Evolutionary conservation across 2,888 invertebrate genomes (phyloP), one percentile per base, ranked within the genome.

Genomic region (Metalampra italica): DNA sequence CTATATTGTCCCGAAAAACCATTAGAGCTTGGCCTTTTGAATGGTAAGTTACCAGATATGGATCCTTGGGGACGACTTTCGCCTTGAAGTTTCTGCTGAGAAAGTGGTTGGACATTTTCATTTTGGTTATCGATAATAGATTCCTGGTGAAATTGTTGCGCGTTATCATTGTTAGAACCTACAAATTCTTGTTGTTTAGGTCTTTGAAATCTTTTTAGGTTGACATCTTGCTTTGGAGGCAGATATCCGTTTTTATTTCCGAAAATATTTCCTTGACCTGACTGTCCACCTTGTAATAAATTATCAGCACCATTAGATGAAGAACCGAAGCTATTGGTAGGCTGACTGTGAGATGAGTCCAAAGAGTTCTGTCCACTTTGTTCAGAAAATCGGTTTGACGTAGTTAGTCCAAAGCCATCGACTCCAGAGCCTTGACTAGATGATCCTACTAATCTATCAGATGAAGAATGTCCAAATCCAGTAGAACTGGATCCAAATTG

Each of bases 1-100:
- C 47, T 48, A 43, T 57, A 48, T 48, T 59, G 57, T n/a, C 49
- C 55, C 5, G 36, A 36, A 32, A 49, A 38, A 38, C 42, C 45
- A 44, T 56, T 57, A 39, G 46, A 45, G 46, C 54, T 57, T 5
- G 64, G 60, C 45, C 48, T 50, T 9, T 29, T 45, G 38, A 53
- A 54, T 34, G 54, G 43, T 36, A 40, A 13, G 4, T 50, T 36
- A 7, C 36, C 36, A 36, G n/a, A 36, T 3, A n/a, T n/a, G n/a
- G 36, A 36, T n/a, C 36, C 36, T n/a, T 36, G 36, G 46, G 3
- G 51, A 14, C 45, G 47, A 42, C 41, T 29, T 46, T 53, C 47
- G 9, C 9, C 37, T 46, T 41, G 49, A 43, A 37, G 15, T 1
- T 34, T 36, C 29, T 47, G 50, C 14, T 48, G 50, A 4, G 34